Base-by-base conservation (phyloP, 2,113 vertebrate genomes). In the Aldabrachelys gigantea region DNA sequence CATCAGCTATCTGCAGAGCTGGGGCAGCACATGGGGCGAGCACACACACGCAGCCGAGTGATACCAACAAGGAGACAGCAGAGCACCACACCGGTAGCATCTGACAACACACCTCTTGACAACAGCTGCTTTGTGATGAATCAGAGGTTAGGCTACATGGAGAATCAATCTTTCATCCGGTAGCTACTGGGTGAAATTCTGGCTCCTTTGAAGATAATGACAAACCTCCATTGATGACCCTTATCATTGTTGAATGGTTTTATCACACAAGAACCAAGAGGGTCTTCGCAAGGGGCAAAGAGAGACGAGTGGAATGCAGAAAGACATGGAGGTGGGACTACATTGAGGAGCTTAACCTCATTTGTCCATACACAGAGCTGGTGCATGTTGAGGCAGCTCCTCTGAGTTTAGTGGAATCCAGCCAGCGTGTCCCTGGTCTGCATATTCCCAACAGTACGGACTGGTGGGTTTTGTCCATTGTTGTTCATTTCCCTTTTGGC, bases 151-250 rank as follows among this genome's bases (percentile, higher is more conserved):
- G 17, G 17, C 59, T 85, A 72, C 44, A 8, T 53, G 62, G 29
- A 22, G 44, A 83, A 8, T 82, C 10, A 54, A n/a, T 25, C 10
- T 88, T 59, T 29, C 57, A 59, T 25, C 57, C 11, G 9, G 57
- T 59, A 59, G 57, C 29, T 85, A 85, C 49, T 17, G 69, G 25
- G 49, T 21, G 35, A 31, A 92, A 10, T 3, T 10, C 24, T 81
- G 56, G 6, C 49, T 80, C 79, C 56, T 5, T 56, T 47, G 82
- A 8, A 52, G 6, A 12, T 44, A 92, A 47, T 10, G 50, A 4
- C 31, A 91, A 94, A 91, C 24, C 9, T 9, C 8, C 65, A 92
- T 44, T 27, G 5, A 49, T 47, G 90, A 94, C 9, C 52, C 25
- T 11, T 59, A 29, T 59, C 22, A 4, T 80, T 84, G 11, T 10